phyloP scores from a whole-genome alignment of 2,888 invertebrate species.

The Anarsia innoxiella region DNA sequence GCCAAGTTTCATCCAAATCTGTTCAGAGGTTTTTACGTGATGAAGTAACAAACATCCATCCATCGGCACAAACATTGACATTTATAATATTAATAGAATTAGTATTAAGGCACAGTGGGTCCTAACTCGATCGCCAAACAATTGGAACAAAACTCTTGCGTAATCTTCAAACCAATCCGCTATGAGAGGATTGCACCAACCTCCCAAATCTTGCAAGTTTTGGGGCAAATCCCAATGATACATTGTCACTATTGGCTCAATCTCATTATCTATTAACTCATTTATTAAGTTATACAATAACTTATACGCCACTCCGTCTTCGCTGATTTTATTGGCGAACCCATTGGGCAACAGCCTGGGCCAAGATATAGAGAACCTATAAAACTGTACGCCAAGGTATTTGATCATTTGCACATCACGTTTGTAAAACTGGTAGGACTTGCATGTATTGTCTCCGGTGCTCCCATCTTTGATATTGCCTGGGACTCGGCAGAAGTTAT shows the following conservation, averaged over 20 bases:
- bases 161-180: constrained; percentile 68
- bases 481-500: constrained; percentile 39
- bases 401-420: constrained; percentile 63
- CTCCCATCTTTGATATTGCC: constrained; percentile 37
- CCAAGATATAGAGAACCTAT: constrained; percentile 79
- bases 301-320: constrained; percentile 71
- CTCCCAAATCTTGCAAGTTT: constrained; percentile 69
- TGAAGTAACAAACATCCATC: too few species aligned
- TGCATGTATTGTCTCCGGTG: constrained; percentile 77
- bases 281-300: constrained; percentile 77
- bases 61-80: too few species aligned
- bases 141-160: constrained; percentile 52
- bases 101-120: too few species aligned
- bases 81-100: too few species aligned
- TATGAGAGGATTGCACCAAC: constrained; percentile 65
- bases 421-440: constrained; percentile 78
- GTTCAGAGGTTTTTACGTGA: too few species aligned
- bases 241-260: constrained; percentile 75
- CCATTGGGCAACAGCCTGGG: constrained; percentile 78
- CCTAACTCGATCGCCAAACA: constrained; percentile 69
- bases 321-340: constrained; percentile 63
- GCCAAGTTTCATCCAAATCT: too few species aligned
- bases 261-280: constrained; percentile 67
- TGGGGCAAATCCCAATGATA: constrained; percentile 79
- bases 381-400: constrained; percentile 64